These are phyloP conservation scores for Dolichopus griseipennis DNA, from an alignment of 2,888 invertebrate species.

Conservation along the genomic window DNA sequence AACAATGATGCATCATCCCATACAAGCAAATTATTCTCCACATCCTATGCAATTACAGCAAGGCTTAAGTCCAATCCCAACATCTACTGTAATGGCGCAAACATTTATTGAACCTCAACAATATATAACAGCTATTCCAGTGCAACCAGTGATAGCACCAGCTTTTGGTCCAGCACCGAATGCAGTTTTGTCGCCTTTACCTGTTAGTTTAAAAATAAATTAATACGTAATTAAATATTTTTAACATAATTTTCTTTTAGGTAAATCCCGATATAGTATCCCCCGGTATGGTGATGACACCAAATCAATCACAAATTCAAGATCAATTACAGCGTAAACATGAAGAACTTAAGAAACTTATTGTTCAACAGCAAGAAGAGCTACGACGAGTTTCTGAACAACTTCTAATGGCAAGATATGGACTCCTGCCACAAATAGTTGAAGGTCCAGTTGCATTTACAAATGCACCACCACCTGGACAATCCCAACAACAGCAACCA, in stretches of 20 bases:
- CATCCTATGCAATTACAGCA: constrained; percentile 26
- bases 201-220: constrained; percentile 24
- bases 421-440: constrained; percentile 46
- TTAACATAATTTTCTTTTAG: constrained; percentile 21
- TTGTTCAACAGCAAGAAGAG: constrained; percentile 79
- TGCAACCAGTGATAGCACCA: constrained; percentile 49
- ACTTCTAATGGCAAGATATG: constrained; percentile 69
- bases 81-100: constrained; percentile 32
- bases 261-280: constrained; percentile 32
- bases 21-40: constrained; percentile 14
- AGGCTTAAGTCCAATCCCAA: constrained; percentile 12
- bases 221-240: constrained; percentile 11
- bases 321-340: constrained; percentile 73
- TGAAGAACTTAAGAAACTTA: constrained; percentile 74
- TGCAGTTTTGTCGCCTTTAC: constrained; percentile 37
- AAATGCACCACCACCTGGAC: constrained; percentile 19
- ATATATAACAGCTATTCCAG: constrained; percentile 50
- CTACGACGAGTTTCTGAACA: constrained; percentile 79
- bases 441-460: constrained; percentile 31
- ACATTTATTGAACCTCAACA: constrained; percentile 46
- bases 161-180: constrained; percentile 42
- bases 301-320: constrained; percentile 54
- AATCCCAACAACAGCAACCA: constrained; percentile 17
- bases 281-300: constrained; percentile 46
- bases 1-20: constrained; percentile 12